These are phyloP conservation scores for Cataglyphis rosenhaueri DNA, from an alignment of 2,888 invertebrate genomes.

Conservation along the genomic window DNA sequence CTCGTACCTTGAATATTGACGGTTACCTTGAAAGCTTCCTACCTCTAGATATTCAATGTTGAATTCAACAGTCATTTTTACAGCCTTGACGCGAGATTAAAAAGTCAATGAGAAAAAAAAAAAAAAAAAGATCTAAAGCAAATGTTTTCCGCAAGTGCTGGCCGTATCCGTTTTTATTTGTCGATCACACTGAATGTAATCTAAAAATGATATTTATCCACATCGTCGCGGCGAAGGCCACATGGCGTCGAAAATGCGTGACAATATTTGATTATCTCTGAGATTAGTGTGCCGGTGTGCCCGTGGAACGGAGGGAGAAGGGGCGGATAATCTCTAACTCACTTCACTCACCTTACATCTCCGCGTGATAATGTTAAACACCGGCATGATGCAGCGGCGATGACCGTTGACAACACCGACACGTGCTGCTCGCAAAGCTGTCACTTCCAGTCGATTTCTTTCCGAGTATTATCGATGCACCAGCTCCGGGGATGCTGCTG, in stretches of 20 bases:
- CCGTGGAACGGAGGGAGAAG: background rate
- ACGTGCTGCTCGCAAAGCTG: conserved; percentile 44
- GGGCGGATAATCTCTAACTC: conserved; percentile 8
- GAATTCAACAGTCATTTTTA: background rate
- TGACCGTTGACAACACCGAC: conserved; percentile 17
- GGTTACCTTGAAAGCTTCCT: background rate
- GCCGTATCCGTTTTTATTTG: conserved; percentile 23
- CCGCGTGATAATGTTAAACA: conserved; percentile 88
- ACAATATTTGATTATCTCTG: conserved; percentile 31
- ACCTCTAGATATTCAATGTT: conserved; percentile 15
- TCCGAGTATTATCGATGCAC: conserved; percentile 28
- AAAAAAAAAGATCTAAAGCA: conserved; percentile 1
- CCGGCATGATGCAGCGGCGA: conserved; percentile 86
- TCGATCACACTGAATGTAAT: conserved; percentile 1
- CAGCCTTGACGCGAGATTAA: conserved; percentile 35
- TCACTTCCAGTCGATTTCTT: conserved; percentile 58
- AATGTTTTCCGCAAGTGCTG: conserved; percentile 13
- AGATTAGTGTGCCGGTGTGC: conserved; percentile 8
- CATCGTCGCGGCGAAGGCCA: background rate
- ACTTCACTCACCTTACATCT: conserved; percentile 87
- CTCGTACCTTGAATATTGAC: background rate
- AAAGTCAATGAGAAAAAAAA: background rate
- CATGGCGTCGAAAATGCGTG: background rate
- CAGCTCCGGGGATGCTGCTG: background rate
- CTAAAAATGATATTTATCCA: conserved; percentile 19